phyloP scores from a whole-genome alignment of 2,113 vertebrate species.

The Carassius auratus region DNA sequence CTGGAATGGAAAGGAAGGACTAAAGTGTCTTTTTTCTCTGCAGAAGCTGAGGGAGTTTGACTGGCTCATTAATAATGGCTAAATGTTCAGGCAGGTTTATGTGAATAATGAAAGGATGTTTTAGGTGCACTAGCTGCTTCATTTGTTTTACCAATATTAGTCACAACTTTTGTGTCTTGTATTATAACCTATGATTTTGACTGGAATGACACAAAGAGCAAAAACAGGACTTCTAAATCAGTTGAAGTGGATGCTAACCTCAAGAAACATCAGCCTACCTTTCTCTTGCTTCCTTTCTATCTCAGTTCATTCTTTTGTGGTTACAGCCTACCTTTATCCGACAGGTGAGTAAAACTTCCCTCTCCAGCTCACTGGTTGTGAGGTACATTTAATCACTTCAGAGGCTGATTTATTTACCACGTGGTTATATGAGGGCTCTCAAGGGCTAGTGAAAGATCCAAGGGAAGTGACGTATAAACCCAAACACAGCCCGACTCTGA shows the following conservation, averaged over 20 bases:
- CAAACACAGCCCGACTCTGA: slow-evolving; percentile 54
- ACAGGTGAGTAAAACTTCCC: slow-evolving; percentile 60
- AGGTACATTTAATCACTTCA: slow-evolving; percentile 71
- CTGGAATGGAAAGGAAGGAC: background rate
- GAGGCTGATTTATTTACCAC: slow-evolving; percentile 75
- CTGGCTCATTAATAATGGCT: slow-evolving; percentile 41
- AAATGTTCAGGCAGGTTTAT: slow-evolving; percentile 17
- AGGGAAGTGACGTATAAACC: slow-evolving; percentile 72
- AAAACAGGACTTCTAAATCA: background rate
- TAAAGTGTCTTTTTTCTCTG: background rate
- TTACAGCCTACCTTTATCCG: slow-evolving; percentile 42
- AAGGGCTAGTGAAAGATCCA: slow-evolving; percentile 64
- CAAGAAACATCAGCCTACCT: background rate
- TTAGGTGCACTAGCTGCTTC: slow-evolving; percentile 9
- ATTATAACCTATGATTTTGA: background rate
- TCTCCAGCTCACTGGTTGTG: slow-evolving; percentile 56
- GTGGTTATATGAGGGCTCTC: slow-evolving; percentile 61
- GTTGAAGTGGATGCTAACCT: background rate
- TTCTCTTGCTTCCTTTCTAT: background rate
- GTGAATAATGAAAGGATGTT: background rate
- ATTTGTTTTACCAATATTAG: slow-evolving; percentile 6
- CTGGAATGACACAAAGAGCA: background rate
- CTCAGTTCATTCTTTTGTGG: slow-evolving; percentile 18
- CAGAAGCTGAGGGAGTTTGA: background rate
- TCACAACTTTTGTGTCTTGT: background rate